Evolutionary conservation across 2,113 vertebrate species (phyloP).

Genomic region (Notechis scutatus): DNA sequence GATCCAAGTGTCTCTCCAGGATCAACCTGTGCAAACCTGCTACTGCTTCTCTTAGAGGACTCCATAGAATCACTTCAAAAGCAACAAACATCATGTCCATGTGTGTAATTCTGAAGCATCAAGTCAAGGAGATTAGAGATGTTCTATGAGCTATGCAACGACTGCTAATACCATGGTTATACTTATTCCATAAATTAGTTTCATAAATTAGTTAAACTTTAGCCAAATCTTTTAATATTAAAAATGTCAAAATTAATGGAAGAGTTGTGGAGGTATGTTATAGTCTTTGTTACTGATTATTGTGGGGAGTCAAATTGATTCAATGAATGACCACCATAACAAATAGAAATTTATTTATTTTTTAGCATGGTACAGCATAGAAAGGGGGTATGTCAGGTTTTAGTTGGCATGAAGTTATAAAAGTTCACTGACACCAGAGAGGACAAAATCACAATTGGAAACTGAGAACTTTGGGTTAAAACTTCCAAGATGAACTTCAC

Average conservation of each 20-base stretch:
- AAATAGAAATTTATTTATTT: constrained; percentile 17
- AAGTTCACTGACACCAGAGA: background rate
- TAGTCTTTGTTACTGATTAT: constrained; percentile 8
- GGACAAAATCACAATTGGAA: background rate
- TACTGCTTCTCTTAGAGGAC: background rate
- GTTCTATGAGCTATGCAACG: background rate
- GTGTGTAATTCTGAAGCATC: background rate
- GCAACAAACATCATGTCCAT: background rate
- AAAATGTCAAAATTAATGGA: background rate
- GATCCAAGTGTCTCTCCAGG: background rate
- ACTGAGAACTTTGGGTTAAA: background rate
- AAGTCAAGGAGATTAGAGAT: background rate
- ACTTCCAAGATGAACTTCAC: background rate
- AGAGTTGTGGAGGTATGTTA: constrained; percentile 2
- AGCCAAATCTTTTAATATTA: background rate
- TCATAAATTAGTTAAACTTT: constrained; percentile 9
- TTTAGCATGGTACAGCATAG: background rate
- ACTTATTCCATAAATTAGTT: constrained; percentile 1
- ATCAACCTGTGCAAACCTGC: background rate
- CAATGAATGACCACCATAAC: background rate
- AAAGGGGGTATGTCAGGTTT: background rate
- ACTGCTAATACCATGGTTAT: background rate
- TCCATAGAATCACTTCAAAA: background rate
- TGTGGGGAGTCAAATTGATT: background rate
- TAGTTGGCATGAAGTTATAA: background rate